Conservation (phyloP, 2,797 vertebrate genomes). For the Lacerta bilineata region DNA sequence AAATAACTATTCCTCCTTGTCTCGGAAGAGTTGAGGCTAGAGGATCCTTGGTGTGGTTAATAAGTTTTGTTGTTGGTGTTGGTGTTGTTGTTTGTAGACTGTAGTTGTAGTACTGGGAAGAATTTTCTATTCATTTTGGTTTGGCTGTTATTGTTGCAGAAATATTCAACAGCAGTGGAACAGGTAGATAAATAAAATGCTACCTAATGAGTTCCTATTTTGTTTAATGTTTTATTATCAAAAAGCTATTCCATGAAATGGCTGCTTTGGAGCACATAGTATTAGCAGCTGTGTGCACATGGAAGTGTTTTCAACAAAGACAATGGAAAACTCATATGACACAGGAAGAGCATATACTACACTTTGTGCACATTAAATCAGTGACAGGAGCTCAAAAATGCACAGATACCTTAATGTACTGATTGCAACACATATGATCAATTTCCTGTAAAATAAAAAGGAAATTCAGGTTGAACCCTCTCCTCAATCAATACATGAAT, state of each 20-base stretch:
- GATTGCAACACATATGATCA: neutral
- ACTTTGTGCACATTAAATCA: neutral
- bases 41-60: neutral
- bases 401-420: slow-evolving; percentile 8
- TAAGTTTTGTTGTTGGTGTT: neutral
- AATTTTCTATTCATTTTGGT: neutral
- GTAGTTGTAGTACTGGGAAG: fast-evolving
- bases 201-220: neutral
- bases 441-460: neutral
- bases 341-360: neutral
- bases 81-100: neutral
- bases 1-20: neutral
- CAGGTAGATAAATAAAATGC: neutral
- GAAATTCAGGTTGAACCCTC: neutral
- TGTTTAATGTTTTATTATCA: neutral
- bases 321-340: neutral
- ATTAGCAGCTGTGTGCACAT: neutral
- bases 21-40: neutral
- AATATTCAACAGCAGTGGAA: neutral
- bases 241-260: neutral
- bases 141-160: neutral
- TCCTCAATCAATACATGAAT: neutral
- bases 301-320: neutral
- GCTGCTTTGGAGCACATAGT: no score
- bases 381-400: neutral